Percentiles rank a stretch among this genome's conserved stretches.
These are phyloP conservation scores for Drosophila kikkawai DNA, from an alignment of 1,140 invertebrate species.

Conservation along the genomic window DNA sequence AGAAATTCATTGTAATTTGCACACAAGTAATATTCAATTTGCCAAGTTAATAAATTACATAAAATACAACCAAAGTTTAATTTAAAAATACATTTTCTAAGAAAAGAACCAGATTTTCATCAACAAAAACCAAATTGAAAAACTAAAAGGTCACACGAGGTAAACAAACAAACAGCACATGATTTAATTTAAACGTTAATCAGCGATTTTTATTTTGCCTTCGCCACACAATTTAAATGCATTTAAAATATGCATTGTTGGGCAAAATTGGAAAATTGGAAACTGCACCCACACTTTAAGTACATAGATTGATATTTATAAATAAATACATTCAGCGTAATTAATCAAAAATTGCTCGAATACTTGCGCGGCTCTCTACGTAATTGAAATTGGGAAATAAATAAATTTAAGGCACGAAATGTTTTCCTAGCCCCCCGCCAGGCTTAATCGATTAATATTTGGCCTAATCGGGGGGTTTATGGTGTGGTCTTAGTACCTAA, in stretches of 20 bases:
- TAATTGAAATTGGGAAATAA: conserved; percentile 36
- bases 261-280: conserved; percentile 11
- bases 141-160: conserved; percentile 9
- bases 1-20: neutral
- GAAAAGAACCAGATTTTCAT: neutral
- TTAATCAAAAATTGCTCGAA: conserved; percentile 60
- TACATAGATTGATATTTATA: conserved; percentile 12
- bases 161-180: conserved; percentile 12
- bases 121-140: conserved; percentile 8
- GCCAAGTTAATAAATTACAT: neutral
- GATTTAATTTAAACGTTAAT: conserved; percentile 33
- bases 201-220: neutral
- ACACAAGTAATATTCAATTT: neutral
- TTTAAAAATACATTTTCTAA: neutral
- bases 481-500: conserved; percentile 1
- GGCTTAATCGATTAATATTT: conserved; percentile 19
- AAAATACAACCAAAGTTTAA: neutral
- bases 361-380: conserved; percentile 32
- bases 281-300: neutral
- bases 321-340: conserved; percentile 21
- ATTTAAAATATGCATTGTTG: conserved; percentile 28
- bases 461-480: conserved; percentile 10
- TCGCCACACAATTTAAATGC: conserved; percentile 23
- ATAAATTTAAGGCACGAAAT: conserved; percentile 31
- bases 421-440: conserved; percentile 6